phyloP scores from a whole-genome alignment of 2,797 vertebrate species.

The Channa striata region DNA sequence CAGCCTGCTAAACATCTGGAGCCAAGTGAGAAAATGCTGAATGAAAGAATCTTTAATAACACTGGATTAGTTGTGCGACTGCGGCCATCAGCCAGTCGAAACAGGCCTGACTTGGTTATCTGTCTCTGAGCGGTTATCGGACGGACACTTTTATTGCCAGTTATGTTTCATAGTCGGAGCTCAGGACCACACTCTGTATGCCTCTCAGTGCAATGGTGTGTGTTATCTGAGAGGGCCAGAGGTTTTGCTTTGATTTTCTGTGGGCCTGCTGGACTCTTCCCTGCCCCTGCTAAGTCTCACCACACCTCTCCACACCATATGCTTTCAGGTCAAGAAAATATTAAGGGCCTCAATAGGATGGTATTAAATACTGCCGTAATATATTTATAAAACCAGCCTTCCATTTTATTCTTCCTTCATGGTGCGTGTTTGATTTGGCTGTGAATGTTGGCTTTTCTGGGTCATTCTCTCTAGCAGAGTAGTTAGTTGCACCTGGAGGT shows the following conservation, averaged over 20 bases:
- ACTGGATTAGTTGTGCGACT: constrained; percentile 76
- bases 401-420: constrained; percentile 67
- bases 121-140: constrained; percentile 75
- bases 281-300: constrained; percentile 41
- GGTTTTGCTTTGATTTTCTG: constrained; percentile 43
- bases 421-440: constrained; percentile 74
- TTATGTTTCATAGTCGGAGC: constrained; percentile 55
- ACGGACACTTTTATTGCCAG: constrained; percentile 69
- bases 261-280: constrained; percentile 20
- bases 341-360: constrained; percentile 71
- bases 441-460: constrained; percentile 65
- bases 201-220: constrained; percentile 24
- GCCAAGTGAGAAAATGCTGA: constrained; percentile 79
- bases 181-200: constrained; percentile 55
- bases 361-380: constrained; percentile 80
- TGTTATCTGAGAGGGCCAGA: constrained; percentile 30
- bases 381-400: constrained; percentile 61
- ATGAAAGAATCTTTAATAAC: constrained; percentile 85
- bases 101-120: constrained; percentile 77
- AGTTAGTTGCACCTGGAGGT: constrained; percentile 69
- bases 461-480: constrained; percentile 59
- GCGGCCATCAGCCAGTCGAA: constrained; percentile 77
- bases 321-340: constrained; percentile 74
- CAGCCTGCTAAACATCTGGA: constrained; percentile 85
- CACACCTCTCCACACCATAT: constrained; percentile 55